These are phyloP conservation scores for Malacoraja senta DNA, from an alignment of 2,797 vertebrate species.

Conservation along the genomic window DNA sequence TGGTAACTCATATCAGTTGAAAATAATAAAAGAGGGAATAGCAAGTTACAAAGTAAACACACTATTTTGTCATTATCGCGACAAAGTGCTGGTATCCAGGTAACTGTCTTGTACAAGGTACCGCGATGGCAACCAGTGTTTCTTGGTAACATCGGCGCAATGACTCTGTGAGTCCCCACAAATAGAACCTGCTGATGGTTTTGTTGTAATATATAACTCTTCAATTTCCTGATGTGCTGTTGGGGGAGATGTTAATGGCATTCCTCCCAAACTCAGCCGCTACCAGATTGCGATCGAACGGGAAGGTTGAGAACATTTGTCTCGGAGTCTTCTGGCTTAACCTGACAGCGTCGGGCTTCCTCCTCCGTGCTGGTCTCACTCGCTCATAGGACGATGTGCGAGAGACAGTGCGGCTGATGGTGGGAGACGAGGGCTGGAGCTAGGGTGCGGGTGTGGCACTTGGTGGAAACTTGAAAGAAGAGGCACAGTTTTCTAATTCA, in stretches of 20 bases:
- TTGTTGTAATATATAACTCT: background rate
- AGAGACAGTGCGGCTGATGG: background rate
- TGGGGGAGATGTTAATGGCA: slow-evolving; percentile 30
- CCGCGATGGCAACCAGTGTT: background rate
- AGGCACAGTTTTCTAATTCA: background rate
- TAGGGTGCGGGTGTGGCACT: background rate
- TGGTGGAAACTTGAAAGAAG: background rate
- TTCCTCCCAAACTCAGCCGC: slow-evolving; percentile 7
- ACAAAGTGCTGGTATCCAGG: slow-evolving; percentile 18
- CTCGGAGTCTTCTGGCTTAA: background rate
- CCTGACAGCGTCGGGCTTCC: background rate
- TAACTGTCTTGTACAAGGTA: slow-evolving; percentile 7
- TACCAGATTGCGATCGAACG: background rate
- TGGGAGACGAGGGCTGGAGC: background rate
- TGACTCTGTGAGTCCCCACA: background rate
- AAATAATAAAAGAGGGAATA: background rate
- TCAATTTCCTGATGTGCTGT: slow-evolving; percentile 25
- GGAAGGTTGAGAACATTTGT: slow-evolving; percentile 19
- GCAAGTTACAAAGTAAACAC: slow-evolving; percentile 27
- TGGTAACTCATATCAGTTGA: slow-evolving; percentile 6
- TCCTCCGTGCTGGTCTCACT: background rate
- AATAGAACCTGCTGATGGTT: background rate
- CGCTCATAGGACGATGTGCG: background rate
- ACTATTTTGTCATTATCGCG: slow-evolving; percentile 7
- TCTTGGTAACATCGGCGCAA: background rate